phyloP scores from a whole-genome alignment of 2,797 vertebrate genomes.

The Trichosurus vulpecula region DNA sequence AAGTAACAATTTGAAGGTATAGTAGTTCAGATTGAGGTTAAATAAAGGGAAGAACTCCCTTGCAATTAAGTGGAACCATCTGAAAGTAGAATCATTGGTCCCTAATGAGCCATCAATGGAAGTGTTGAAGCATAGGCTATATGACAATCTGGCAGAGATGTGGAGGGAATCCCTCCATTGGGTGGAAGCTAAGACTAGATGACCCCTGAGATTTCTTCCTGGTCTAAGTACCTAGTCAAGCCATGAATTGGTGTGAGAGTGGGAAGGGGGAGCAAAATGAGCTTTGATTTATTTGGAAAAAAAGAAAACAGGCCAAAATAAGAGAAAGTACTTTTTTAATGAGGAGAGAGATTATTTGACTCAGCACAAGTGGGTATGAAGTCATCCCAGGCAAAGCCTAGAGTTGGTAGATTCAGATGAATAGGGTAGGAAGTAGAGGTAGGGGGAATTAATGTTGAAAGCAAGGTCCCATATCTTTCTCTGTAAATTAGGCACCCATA shows the following conservation, averaged over 20 bases:
- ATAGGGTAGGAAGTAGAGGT: background rate
- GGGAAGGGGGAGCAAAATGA: background rate
- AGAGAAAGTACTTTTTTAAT: background rate
- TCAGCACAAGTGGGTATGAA: background rate
- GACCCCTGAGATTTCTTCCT: background rate
- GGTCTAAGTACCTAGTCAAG: background rate
- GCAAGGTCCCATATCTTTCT: background rate
- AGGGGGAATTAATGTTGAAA: background rate
- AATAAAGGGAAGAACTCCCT: background rate
- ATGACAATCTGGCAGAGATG: background rate
- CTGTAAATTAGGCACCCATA: background rate
- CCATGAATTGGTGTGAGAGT: background rate
- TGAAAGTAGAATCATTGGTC: background rate
- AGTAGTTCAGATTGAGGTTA: background rate
- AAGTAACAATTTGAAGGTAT: background rate
- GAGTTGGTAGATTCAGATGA: background rate
- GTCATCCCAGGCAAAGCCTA: background rate
- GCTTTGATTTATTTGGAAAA: background rate
- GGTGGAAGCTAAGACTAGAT: background rate
- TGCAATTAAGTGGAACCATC: background rate
- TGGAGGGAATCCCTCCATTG: background rate
- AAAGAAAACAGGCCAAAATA: background rate
- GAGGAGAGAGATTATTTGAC: background rate
- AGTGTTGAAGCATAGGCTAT: background rate
- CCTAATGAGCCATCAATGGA: background rate